Evolutionary conservation across 53 echinoderm and acorn worm genomes (phyloP).

Genomic region (Temnopleurus reevesii): DNA sequence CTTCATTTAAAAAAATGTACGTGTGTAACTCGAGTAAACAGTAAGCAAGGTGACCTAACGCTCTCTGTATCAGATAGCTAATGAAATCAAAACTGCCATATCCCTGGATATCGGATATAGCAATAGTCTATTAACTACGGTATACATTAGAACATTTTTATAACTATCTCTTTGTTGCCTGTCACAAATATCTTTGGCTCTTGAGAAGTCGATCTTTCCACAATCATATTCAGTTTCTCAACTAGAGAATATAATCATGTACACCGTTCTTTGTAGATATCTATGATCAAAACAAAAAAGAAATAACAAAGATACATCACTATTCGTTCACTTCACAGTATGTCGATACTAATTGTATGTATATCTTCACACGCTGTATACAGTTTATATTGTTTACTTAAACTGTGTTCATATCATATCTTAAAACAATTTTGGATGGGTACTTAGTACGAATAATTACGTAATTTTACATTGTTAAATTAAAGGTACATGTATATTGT

Average conservation of each 20-base stretch:
- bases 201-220: background rate
- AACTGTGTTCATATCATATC: background rate
- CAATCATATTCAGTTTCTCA: background rate
- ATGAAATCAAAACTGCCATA: background rate
- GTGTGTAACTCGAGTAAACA: background rate
- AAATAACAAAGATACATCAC: too few species aligned
- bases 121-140: background rate
- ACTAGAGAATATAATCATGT: too few species aligned
- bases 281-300: too few species aligned
- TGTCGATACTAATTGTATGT: too few species aligned
- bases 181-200: background rate
- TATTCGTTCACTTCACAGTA: too few species aligned
- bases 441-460: background rate
- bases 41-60: background rate
- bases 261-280: too few species aligned
- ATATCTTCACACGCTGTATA: background rate
- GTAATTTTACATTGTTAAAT: background rate
- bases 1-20: too few species aligned
- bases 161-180: background rate
- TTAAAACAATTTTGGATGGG: background rate
- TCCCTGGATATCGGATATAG: background rate
- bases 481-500: background rate
- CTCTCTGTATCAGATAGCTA: constrained; percentile 1
- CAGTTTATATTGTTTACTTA: background rate
- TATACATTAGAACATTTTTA: background rate